Conservation (phyloP, 2,888 invertebrate species). For the Caenorhabditis plicata region DNA sequence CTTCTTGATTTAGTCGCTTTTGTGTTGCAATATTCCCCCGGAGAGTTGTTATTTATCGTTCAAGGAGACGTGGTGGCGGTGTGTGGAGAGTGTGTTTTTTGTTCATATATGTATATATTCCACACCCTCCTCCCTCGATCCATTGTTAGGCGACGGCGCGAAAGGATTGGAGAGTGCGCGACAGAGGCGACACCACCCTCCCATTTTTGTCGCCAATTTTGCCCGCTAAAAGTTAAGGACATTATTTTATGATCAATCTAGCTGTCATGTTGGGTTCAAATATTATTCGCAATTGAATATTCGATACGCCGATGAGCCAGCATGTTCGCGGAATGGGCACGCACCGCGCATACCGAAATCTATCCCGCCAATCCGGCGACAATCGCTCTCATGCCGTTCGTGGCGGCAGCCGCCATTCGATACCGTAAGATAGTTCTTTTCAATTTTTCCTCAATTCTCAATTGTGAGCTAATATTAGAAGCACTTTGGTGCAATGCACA, state of each 20-base stretch:
- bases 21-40: constrained; percentile 18
- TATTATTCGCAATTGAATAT: too few relatives aligned
- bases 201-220: constrained; percentile 2
- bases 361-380: constrained; percentile 30
- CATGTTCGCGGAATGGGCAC: constrained; percentile 49
- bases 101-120: too few relatives aligned
- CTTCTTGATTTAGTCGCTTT: constrained; percentile 38
- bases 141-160: too few relatives aligned
- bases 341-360: constrained; percentile 31
- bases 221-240: background rate
- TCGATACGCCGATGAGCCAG: too few relatives aligned
- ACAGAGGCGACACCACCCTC: background rate
- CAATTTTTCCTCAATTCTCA: constrained; percentile 1
- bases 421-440: constrained; percentile 21
- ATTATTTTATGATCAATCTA: background rate
- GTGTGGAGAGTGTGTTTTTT: constrained; percentile 2
- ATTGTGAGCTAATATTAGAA: too few relatives aligned
- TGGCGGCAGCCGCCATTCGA: constrained; percentile 31
- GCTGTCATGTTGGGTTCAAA: too few relatives aligned
- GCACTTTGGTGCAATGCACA: too few relatives aligned
- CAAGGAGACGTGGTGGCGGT: constrained; percentile 20
- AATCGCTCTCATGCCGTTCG: constrained; percentile 37
- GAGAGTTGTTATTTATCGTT: constrained; percentile 42
- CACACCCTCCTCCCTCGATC: too few relatives aligned
- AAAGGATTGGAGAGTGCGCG: background rate